Conservation (phyloP, 2,797 vertebrate genomes). For the Phrynocephalus guinanensis region DNA sequence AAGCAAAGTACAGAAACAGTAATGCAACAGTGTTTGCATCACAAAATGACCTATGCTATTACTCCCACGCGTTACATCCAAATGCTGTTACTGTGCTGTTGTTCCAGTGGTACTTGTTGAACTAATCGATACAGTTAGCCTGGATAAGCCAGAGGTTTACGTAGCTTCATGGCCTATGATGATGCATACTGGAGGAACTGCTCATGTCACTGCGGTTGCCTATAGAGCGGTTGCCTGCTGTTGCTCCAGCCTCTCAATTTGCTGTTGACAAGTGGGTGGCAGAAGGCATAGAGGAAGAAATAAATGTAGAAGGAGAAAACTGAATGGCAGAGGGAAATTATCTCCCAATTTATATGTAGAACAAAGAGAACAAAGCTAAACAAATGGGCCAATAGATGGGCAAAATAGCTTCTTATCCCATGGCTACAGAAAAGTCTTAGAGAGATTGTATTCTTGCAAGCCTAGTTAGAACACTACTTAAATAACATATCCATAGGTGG, state of each 20-base stretch:
- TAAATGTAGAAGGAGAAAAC: background rate
- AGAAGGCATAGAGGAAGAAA: background rate
- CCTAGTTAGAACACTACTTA: background rate
- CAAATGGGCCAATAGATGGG: no score
- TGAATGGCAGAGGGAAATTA: background rate
- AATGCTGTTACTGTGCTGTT: background rate
- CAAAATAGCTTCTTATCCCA: background rate
- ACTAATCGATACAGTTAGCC: no score
- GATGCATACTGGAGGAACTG: background rate
- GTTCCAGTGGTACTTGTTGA: background rate
- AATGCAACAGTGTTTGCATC: background rate
- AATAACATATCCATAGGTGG: no score
- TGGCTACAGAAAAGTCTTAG: background rate
- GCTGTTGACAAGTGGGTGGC: background rate
- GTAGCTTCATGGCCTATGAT: background rate
- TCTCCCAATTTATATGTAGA: background rate
- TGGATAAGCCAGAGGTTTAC: background rate
- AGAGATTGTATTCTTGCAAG: background rate
- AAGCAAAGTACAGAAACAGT: background rate
- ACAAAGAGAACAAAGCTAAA: background rate
- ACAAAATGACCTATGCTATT: background rate
- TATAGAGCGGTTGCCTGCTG: background rate
- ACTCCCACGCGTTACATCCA: background rate
- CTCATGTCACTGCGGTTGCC: background rate
- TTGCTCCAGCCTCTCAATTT: background rate